A percentile compares a stretch with the other conserved stretches of the same genome.
Conservation (phyloP, 1,140 invertebrate species). For the Drosophila repletoides region DNA sequence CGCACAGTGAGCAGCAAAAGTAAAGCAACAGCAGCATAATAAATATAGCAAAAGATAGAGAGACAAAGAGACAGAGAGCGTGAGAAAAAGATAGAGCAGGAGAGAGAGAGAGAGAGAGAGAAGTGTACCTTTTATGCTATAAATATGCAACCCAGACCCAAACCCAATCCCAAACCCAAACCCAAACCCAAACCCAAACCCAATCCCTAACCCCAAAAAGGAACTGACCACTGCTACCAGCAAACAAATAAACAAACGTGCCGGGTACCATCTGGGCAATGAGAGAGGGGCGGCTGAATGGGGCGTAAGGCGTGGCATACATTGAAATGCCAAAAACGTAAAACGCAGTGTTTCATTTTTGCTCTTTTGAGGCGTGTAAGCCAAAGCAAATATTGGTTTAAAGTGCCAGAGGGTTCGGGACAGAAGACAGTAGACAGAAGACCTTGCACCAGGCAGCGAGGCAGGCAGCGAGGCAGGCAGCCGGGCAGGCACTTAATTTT, state of each 20-base stretch:
- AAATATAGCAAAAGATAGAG: constrained; percentile 5
- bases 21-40: constrained; percentile 37
- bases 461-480: neutral
- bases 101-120: neutral
- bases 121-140: constrained; percentile 36
- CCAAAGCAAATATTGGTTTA: constrained; percentile 62
- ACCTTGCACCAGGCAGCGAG: neutral
- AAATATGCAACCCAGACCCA: constrained; percentile 56
- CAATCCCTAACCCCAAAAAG: constrained; percentile 35
- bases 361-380: constrained; percentile 45
- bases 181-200: neutral
- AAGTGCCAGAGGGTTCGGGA: constrained; percentile 14
- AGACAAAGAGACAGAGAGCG: neutral
- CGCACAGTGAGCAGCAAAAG: constrained; percentile 44
- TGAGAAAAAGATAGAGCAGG: neutral
- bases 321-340: constrained; percentile 77
- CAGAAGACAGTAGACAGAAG: neutral
- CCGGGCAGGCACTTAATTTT: constrained; percentile 16
- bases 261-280: constrained; percentile 8
- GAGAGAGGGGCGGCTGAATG: neutral
- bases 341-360: constrained; percentile 52
- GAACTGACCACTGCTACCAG: constrained; percentile 31
- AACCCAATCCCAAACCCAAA: neutral
- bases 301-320: constrained; percentile 15
- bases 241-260: constrained; percentile 63